Evolutionary conservation across 2,888 invertebrate species (phyloP), one percentile per base, ranked within the genome.

Genomic region (Ophioninae sp.): DNA sequence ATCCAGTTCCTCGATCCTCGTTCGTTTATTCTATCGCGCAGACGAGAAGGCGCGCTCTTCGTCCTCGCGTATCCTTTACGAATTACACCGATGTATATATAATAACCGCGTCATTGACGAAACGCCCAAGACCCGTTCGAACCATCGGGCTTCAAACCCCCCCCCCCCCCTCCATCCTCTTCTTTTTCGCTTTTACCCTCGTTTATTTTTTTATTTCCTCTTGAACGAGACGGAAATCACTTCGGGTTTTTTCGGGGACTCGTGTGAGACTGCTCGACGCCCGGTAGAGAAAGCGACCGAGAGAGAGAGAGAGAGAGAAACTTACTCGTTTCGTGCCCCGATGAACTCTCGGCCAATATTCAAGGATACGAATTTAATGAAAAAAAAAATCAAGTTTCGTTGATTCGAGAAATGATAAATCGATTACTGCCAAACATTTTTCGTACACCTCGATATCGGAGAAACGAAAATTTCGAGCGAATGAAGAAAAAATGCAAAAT

Each of bases 151-250:
- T 30, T 30, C 30, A 30, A 30, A 30, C 2, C 30, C 30, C 30
- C 75, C 80, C 81, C 78, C 73, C 80, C 69, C 70, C 82, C 79
- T 82, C 64, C 61, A 70, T 72, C 79, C 68, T 81, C 82, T 50
- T 72, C 30, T 65, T 82, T 84, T 82, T 79, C 81, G 79, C 83
- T 76, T 69, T 81, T 78, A 61, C 50, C 69, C 81, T 68, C 30
- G 30, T 30, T 73, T 68, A 56, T 44, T 67, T 86, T 81, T 79
- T 73, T 74, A 17, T 62, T 59, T 39, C 30, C 37, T 50, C 20
- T 7, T 20, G 44, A 62, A 20, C 76, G 67, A 56, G 68, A 68
- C 83, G 77, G 77, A 77, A 72, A 81, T 81, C 75, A 74, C 82
- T 50, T 72, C 44, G 41, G 70, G 41, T 79, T 82, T 6, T 85